Evolutionary conservation across 2,888 invertebrate species (phyloP).

Genomic region (Himalopsyche japonica): DNA sequence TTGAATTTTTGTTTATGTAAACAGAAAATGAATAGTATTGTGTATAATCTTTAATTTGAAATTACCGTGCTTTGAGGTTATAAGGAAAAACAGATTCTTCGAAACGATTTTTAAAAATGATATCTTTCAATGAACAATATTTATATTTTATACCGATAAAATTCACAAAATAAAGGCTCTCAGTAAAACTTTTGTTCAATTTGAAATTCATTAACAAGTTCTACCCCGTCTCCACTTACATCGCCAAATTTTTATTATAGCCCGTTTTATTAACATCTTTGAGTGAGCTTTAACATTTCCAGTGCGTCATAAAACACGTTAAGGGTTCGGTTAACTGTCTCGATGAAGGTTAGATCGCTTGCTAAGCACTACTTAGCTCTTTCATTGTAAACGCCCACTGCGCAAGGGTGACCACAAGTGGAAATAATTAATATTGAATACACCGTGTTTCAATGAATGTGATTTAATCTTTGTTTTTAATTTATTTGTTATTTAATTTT

Average conservation of each 20-base stretch:
- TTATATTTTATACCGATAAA: not conserved
- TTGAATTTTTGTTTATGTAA: too few species aligned
- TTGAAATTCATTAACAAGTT: not conserved
- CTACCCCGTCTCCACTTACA: not conserved
- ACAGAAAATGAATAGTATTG: too few species aligned
- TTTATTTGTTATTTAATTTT: too few species aligned
- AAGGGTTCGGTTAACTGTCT: not conserved
- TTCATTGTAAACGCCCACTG: not conserved
- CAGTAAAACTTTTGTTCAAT: not conserved
- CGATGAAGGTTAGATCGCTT: not conserved
- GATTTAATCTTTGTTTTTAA: too few species aligned
- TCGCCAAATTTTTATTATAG: not conserved
- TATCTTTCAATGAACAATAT: not conserved
- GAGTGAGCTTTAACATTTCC: not conserved
- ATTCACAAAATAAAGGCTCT: not conserved
- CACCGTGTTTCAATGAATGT: too few species aligned
- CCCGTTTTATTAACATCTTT: not conserved
- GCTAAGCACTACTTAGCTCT: not conserved
- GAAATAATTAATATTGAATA: too few species aligned
- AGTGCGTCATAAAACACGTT: not conserved
- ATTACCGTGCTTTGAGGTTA: too few species aligned
- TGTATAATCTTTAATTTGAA: too few species aligned
- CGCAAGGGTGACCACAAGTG: not conserved
- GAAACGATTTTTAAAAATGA: too few species aligned
- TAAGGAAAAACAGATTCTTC: too few species aligned